Conservation (phyloP, 2,888 invertebrate species). For the Lasioglossum villosulum region DNA sequence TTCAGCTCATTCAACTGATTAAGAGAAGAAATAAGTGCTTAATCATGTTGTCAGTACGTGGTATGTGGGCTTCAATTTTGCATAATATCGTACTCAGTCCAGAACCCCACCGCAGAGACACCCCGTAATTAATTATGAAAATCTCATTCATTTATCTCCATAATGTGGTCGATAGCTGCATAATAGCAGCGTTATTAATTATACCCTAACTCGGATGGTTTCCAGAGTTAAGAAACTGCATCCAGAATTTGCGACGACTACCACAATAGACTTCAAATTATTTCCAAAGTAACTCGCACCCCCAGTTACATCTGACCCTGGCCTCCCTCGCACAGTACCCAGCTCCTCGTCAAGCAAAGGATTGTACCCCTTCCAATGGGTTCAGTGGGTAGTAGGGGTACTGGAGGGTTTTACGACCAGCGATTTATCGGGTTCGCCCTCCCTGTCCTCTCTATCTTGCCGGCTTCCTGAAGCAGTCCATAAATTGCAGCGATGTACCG, state of each 20-base stretch:
- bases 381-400: background rate
- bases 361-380: slow-evolving; percentile 30
- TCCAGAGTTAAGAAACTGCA: no score
- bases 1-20: no score
- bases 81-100: no score
- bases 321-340: slow-evolving; percentile 18
- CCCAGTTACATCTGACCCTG: background rate
- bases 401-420: slow-evolving; percentile 67
- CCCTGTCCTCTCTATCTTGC: slow-evolving; percentile 62
- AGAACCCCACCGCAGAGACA: no score
- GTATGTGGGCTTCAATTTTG: no score
- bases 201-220: no score
- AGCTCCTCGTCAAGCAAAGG: slow-evolving; percentile 52
- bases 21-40: no score
- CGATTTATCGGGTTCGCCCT: slow-evolving; percentile 68
- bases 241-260: background rate
- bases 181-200: no score
- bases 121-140: no score
- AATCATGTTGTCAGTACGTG: no score
- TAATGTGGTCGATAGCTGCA: no score
- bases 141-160: no score
- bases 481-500: slow-evolving; percentile 77
- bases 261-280: background rate
- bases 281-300: background rate
- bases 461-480: slow-evolving; percentile 72